Evolutionary conservation across 2,113 vertebrate genomes (phyloP), one percentile per base, ranked within the genome.

Genomic region (Microcebus tavaratra): DNA sequence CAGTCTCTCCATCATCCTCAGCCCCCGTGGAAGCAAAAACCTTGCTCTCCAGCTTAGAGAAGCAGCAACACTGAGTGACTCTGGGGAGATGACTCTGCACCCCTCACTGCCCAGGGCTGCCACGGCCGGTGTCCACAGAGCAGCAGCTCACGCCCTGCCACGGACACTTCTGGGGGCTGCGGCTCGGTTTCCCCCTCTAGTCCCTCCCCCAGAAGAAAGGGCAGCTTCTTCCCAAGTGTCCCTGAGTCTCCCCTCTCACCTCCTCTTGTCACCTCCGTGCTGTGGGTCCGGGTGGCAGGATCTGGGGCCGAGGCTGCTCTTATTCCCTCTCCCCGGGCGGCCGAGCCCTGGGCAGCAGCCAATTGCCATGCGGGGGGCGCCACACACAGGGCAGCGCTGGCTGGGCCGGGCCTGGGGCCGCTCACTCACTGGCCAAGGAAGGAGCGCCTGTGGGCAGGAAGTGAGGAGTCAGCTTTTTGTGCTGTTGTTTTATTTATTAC

Each of bases 381-480:
- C 34, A 65, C 68, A 93, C 79, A 94, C 96, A 91, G 86, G 79
- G 88, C 94, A 9, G 81, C 92, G 91, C 96, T 96, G 94, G 97
- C 82, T 27, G 12, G 36, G 20, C 21, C 12, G 95, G 68, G 55
- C 27, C 81, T 17, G n/a, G 55, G 50, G 88, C 79, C 55, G 65
- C 8, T 34, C 29, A 36, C 67, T 7, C 63, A 36, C 0, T 15
- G 59, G 81, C 86, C 70, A 59, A 92, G 61, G 34, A 65, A 61
- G 87, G 61, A 21, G 48, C 67, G 39, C 57, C 90, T 67, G 72
- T 23, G 13, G 70, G 88, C 88, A 90, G 97, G 89, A 96, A 93
- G 31, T 73, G 70, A 67, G 17, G 86, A 92, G 88, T 97, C 98
- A 96, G 96, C 97, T 65, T 75, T 95, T 57, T 90, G 90, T 70